A percentile compares a stretch with the other conserved stretches of the same genome.
Evolutionary conservation across 2,888 invertebrate genomes (phyloP).

Genomic region (Argyra leucocephala): DNA sequence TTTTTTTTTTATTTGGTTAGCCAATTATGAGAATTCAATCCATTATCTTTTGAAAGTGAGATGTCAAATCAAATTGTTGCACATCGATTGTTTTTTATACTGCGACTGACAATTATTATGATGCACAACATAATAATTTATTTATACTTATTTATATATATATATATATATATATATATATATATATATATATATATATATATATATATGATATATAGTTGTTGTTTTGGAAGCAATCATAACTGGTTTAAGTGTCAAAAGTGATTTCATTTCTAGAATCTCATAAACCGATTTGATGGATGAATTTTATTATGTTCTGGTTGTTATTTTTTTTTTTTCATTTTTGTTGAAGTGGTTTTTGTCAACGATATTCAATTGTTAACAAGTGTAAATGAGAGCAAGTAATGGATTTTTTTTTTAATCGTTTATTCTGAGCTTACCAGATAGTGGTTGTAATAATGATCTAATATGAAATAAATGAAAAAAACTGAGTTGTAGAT

Average conservation of each 20-base stretch:
- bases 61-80: slow-evolving; percentile 4
- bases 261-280: background rate
- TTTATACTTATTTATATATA: no score
- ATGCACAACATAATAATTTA: background rate
- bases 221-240: background rate
- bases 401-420: no score
- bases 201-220: no score
- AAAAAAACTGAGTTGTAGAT: no score
- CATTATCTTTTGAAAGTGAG: background rate
- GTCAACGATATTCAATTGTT: no score
- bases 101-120: slow-evolving; percentile 6
- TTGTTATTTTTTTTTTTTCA: background rate
- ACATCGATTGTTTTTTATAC: background rate
- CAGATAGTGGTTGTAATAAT: no score
- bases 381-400: no score
- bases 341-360: no score
- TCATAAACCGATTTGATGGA: background rate
- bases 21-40: background rate
- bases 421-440: no score
- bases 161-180: no score
- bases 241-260: background rate
- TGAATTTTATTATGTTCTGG: background rate
- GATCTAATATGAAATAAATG: no score
- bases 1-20: background rate
- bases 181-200: no score